Conservation (phyloP, 2,888 invertebrate species). For the Erynnis tages region DNA sequence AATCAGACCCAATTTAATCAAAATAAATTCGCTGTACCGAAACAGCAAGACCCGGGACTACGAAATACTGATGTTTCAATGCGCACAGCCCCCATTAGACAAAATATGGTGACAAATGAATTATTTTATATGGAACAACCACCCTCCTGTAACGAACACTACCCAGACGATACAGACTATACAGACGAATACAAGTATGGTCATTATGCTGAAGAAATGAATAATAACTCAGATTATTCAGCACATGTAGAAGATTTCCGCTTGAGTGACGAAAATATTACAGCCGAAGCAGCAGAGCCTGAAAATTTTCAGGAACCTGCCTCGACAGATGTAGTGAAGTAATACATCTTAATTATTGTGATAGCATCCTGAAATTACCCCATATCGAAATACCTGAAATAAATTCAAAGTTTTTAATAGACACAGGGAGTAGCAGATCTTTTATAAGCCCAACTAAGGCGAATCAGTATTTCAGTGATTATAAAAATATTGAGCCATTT, state of each 20-base stretch:
- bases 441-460: slow-evolving; percentile 28
- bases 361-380: not conserved
- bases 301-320: not conserved
- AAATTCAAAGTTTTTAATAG: slow-evolving; percentile 30
- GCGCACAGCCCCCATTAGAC: slow-evolving; percentile 4
- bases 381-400: slow-evolving; percentile 21
- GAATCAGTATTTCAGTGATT: slow-evolving; percentile 21
- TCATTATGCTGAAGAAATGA: not conserved
- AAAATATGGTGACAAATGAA: too few species aligned
- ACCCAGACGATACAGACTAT: not conserved
- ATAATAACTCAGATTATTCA: too few species aligned
- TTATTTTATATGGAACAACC: too few species aligned
- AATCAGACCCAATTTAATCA: not conserved
- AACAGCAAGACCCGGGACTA: not conserved
- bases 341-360: slow-evolving; percentile 1
- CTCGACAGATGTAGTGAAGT: not conserved
- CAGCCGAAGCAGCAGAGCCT: too few species aligned
- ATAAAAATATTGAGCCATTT: slow-evolving; percentile 27
- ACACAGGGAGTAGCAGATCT: slow-evolving; percentile 33
- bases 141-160: not conserved
- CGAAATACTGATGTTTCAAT: slow-evolving; percentile 1
- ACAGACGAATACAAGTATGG: not conserved
- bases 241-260: too few species aligned
- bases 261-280: too few species aligned
- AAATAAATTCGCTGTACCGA: not conserved